Percentiles rank a stretch among this genome's conserved stretches.
Conservation (phyloP, 2,113 vertebrate genomes). For the Ptyas mucosa region DNA sequence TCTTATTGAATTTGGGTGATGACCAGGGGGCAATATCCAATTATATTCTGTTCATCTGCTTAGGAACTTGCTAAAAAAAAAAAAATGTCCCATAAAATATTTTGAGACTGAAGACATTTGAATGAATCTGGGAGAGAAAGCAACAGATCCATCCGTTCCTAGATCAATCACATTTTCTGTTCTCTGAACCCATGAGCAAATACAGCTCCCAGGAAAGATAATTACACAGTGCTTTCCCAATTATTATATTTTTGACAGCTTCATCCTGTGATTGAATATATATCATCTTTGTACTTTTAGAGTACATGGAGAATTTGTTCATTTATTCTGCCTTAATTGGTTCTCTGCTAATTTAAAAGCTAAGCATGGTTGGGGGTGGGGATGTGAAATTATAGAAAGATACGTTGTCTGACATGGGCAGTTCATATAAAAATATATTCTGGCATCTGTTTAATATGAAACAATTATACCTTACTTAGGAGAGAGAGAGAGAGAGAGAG, state of each 20-base stretch:
- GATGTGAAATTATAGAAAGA: background rate
- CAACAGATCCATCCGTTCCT: background rate
- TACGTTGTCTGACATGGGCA: background rate
- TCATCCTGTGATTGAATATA: background rate
- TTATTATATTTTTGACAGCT: background rate
- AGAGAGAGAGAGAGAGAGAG: background rate
- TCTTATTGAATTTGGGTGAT: background rate
- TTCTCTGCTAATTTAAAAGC: background rate
- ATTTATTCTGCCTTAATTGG: background rate
- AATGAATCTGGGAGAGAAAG: background rate
- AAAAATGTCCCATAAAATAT: background rate
- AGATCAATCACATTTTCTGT: background rate
- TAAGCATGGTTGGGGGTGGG: background rate
- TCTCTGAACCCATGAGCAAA: background rate
- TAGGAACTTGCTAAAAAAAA: background rate
- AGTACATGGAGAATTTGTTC: background rate
- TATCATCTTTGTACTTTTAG: background rate
- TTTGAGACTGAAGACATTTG: background rate
- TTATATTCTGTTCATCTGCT: background rate
- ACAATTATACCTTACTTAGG: background rate
- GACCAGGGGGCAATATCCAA: background rate
- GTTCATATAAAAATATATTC: background rate
- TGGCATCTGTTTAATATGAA: background rate
- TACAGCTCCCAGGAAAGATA: background rate
- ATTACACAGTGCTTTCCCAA: background rate